Conservation (phyloP, 2,888 invertebrate genomes). For the Orthonevra nobilis region DNA sequence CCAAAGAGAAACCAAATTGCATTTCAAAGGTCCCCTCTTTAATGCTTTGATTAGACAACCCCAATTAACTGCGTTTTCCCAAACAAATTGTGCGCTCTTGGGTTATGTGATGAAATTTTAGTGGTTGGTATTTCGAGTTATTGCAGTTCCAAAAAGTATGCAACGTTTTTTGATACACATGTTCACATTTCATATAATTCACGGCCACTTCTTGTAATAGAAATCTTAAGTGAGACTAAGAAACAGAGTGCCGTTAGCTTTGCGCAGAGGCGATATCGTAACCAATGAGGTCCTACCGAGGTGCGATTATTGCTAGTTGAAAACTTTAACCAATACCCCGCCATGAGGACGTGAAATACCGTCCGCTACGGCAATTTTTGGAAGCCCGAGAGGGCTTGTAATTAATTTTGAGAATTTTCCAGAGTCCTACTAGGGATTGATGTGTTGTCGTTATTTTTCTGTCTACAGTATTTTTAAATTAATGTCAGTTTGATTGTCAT, state of each 20-base stretch:
- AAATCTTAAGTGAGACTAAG: background rate
- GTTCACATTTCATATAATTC: conserved; percentile 34
- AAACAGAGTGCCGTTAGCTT: conserved; percentile 82
- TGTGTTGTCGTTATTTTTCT: background rate
- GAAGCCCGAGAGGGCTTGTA: conserved; percentile 83
- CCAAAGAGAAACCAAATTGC: too few species aligned
- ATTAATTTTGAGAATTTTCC: too few species aligned
- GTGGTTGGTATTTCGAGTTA: background rate
- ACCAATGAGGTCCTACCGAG: conserved; percentile 94
- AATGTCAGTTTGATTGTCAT: too few species aligned
- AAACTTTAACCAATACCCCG: conserved; percentile 97
- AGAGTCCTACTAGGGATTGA: too few species aligned
- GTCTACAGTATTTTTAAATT: too few species aligned
- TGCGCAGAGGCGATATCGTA: conserved; percentile 96
- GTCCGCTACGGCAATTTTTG: conserved; percentile 94
- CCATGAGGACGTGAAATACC: conserved; percentile 92
- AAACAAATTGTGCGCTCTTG: too few species aligned
- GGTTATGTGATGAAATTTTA: background rate
- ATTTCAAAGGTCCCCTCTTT: too few species aligned
- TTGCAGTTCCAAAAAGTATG: conserved; percentile 18
- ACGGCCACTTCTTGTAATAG: background rate
- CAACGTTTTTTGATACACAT: too few species aligned
- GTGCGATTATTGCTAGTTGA: conserved; percentile 96
- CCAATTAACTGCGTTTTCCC: too few species aligned
- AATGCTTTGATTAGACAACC: too few species aligned